Evolutionary conservation across 2,888 invertebrate genomes (phyloP).

Genomic region (Rotaria macrura): DNA sequence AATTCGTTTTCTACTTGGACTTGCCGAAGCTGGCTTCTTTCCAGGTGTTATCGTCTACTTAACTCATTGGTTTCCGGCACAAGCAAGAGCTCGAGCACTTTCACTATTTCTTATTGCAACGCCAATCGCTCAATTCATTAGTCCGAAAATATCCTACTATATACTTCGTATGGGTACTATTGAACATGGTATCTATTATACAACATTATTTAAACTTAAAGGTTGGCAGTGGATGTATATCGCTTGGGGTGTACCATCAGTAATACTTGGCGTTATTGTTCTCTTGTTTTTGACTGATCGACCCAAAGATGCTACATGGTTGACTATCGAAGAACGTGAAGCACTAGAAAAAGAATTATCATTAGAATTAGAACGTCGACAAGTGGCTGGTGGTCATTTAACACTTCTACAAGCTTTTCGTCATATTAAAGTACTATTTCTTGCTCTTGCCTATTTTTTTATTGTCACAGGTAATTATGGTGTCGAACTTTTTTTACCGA

Average conservation of each 20-base stretch:
- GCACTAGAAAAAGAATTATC: neutral
- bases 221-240: slow-evolving; percentile 22
- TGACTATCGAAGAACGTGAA: neutral
- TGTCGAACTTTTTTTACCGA: neutral
- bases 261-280: neutral
- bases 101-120: neutral
- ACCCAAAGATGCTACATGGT: neutral
- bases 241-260: neutral
- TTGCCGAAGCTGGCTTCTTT: slow-evolving; percentile 10
- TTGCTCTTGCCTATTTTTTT: neutral
- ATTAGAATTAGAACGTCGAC: neutral
- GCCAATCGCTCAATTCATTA: neutral
- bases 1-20: neutral
- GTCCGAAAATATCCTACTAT: slow-evolving; percentile 10
- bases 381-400: neutral
- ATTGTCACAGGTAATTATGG: slow-evolving; percentile 18
- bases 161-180: neutral
- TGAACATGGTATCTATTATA: neutral
- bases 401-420: neutral
- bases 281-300: neutral
- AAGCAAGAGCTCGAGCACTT: neutral
- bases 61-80: slow-evolving; percentile 2
- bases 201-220: neutral
- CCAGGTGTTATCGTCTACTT: slow-evolving; percentile 13
- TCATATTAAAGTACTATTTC: neutral